phyloP scores from a whole-genome alignment of 1,140 invertebrate genomes.

The Euglossa dilemma region DNA sequence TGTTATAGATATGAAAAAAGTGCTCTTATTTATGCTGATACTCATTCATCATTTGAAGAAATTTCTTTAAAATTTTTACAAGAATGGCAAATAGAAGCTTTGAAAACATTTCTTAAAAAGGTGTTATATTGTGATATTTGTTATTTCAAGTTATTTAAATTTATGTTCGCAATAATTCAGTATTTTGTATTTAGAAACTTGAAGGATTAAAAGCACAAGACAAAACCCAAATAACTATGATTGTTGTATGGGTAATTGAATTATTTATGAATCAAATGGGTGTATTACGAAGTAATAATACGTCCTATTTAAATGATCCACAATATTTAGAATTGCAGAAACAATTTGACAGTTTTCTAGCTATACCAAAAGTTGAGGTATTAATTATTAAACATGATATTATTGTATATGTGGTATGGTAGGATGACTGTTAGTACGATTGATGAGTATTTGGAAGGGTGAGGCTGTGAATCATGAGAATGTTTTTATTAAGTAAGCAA shows the following conservation, averaged over 20 bases:
- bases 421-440: too few species aligned
- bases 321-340: slow-evolving; percentile 88
- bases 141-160: not conserved
- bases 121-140: slow-evolving; percentile 80
- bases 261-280: slow-evolving; percentile 94
- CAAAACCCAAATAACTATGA: slow-evolving; percentile 93
- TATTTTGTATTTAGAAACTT: slow-evolving; percentile 80
- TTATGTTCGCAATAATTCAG: not conserved
- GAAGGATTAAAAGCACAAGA: slow-evolving; percentile 84
- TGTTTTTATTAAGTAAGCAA: too few species aligned
- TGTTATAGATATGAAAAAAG: slow-evolving; percentile 88
- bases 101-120: slow-evolving; percentile 93
- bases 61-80: slow-evolving; percentile 96
- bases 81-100: slow-evolving; percentile 90
- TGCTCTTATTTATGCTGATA: slow-evolving; percentile 94
- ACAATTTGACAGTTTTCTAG: slow-evolving; percentile 90
- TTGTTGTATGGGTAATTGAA: slow-evolving; percentile 97
- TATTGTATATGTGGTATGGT: not conserved
- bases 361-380: slow-evolving; percentile 85
- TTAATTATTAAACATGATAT: not conserved
- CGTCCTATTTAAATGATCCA: slow-evolving; percentile 71
- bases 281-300: slow-evolving; percentile 84
- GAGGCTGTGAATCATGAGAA: too few species aligned
- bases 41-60: slow-evolving; percentile 96
- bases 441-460: too few species aligned